These are phyloP conservation scores for Oncorhynchus clarkii DNA, from an alignment of 2,113 vertebrate genomes.

Conservation along the genomic window DNA sequence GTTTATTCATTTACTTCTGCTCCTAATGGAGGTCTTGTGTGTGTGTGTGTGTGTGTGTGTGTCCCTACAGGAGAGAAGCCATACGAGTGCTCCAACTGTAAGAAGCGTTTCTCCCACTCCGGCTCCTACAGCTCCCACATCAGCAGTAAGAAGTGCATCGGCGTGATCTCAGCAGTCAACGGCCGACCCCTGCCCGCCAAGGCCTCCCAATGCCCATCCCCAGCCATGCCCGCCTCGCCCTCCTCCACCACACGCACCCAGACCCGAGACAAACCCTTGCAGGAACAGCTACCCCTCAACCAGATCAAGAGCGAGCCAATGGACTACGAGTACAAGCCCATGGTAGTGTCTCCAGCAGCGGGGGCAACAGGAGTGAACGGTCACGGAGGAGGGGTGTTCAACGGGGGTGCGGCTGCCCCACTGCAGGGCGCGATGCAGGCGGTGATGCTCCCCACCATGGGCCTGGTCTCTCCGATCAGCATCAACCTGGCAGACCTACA, in stretches of 20 bases:
- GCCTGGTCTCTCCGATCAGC: conserved; percentile 95
- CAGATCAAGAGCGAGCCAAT: conserved; percentile 98
- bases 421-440: conserved; percentile 96
- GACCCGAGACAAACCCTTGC: conserved; percentile 88
- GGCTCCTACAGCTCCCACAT: conserved; percentile 99
- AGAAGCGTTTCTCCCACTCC: conserved; percentile 99
- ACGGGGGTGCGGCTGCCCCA: conserved; percentile 80
- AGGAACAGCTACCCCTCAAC: conserved; percentile 93
- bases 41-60: neutral
- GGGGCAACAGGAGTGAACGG: conserved; percentile 73
- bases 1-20: neutral
- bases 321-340: conserved; percentile 97
- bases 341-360: conserved; percentile 72
- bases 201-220: conserved; percentile 83
- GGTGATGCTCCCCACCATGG: conserved; percentile 94
- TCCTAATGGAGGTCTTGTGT: neutral
- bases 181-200: conserved; percentile 83
- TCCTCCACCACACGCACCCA: conserved; percentile 83
- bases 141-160: conserved; percentile 99
- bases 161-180: conserved; percentile 90
- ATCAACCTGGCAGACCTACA: conserved; percentile 98
- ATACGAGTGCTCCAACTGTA: conserved; percentile 99
- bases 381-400: conserved; percentile 82
- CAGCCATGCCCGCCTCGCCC: conserved; percentile 83
- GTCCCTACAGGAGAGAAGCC: conserved; percentile 92